phyloP scores from a whole-genome alignment of 2,888 invertebrate genomes.

The Hirudinaria manillensis region DNA sequence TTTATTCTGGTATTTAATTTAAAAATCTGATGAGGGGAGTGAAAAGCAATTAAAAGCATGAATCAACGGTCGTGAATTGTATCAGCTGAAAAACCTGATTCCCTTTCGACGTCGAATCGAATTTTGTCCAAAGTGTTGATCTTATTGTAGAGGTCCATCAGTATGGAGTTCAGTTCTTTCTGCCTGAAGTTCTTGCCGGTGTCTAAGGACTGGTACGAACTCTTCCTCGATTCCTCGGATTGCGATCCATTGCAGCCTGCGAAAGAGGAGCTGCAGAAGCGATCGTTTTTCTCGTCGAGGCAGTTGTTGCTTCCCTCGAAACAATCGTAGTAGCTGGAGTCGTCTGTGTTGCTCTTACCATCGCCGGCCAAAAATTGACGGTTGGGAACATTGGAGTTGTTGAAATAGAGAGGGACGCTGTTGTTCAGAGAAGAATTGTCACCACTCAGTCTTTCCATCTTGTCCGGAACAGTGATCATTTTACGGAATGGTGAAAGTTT shows the following conservation, averaged over 20 bases:
- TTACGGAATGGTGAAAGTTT: background rate
- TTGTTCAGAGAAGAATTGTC: background rate
- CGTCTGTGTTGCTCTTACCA: background rate
- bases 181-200: slow-evolving; percentile 35
- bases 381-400: background rate
- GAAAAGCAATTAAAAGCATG: too few species aligned
- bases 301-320: slow-evolving; percentile 12
- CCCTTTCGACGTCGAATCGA: slow-evolving; percentile 9
- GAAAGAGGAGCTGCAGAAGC: background rate
- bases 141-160: slow-evolving; percentile 49
- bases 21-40: too few species aligned
- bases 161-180: slow-evolving; percentile 48
- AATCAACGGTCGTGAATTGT: too few species aligned
- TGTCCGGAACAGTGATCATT: slow-evolving; percentile 13
- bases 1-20: too few species aligned
- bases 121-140: slow-evolving; percentile 45
- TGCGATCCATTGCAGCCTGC: background rate
- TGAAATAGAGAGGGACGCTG: slow-evolving; percentile 7
- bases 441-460: slow-evolving; percentile 15
- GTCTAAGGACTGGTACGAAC: slow-evolving; percentile 9
- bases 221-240: background rate
- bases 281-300: background rate
- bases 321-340: background rate
- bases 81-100: background rate
- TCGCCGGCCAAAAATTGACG: background rate